Conservation (phyloP, 2,797 vertebrate genomes). For the Crenichthys baileyi region DNA sequence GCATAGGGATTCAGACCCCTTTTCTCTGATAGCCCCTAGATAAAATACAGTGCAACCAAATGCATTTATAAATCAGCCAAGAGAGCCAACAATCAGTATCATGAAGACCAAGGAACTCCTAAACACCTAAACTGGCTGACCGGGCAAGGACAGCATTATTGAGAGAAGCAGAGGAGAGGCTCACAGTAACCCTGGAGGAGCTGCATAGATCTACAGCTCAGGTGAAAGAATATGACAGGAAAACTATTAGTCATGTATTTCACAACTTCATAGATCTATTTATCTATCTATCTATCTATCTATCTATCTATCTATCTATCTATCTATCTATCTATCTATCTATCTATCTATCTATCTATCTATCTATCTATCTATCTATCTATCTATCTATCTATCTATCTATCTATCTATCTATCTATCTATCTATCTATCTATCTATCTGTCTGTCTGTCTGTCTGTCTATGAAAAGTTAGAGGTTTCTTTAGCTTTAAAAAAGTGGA, state of each 20-base stretch:
- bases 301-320: neutral
- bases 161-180: too few species aligned
- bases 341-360: constrained; percentile 8
- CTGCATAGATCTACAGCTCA: too few species aligned
- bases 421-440: constrained; percentile 33
- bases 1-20: neutral
- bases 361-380: constrained; percentile 12
- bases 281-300: neutral
- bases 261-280: too few species aligned
- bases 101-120: too few species aligned
- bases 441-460: constrained; percentile 2
- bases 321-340: neutral
- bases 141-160: neutral
- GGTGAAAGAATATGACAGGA: too few species aligned
- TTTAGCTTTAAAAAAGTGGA: constrained; percentile 62
- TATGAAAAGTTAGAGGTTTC: constrained; percentile 27
- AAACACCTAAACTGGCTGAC: neutral
- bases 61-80: neutral
- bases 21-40: neutral
- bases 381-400: constrained; percentile 24
- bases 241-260: too few species aligned
- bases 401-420: constrained; percentile 34
- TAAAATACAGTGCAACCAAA: neutral
- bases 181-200: too few species aligned
- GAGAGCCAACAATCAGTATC: neutral